Conservation (phyloP, 2,888 invertebrate genomes). For the Pyralis farinalis region DNA sequence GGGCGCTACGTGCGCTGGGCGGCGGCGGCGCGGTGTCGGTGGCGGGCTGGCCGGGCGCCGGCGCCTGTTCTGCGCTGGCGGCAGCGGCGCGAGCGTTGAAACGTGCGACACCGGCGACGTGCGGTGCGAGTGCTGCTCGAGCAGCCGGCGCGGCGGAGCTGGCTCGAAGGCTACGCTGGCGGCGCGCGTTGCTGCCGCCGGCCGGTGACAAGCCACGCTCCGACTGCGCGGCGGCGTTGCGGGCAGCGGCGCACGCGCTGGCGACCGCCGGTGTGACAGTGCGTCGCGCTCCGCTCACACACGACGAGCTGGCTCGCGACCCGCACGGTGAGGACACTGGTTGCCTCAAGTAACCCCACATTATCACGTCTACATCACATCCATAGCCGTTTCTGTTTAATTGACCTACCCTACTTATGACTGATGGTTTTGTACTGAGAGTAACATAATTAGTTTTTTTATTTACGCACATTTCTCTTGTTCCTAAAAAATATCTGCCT, state of each 20-base stretch:
- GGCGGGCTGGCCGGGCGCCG: slow-evolving; percentile 37
- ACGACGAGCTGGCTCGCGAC: slow-evolving; percentile 18
- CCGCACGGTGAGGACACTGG: slow-evolving; percentile 36
- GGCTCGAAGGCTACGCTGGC: slow-evolving; percentile 42
- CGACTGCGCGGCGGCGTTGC: slow-evolving; percentile 34
- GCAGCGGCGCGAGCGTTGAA: slow-evolving; percentile 33
- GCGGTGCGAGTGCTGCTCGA: slow-evolving; percentile 29
- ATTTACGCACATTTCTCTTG: too few species aligned
- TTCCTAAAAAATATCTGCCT: too few species aligned
- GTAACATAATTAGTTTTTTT: too few species aligned
- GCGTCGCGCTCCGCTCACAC: slow-evolving; percentile 20
- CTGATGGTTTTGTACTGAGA: too few species aligned
- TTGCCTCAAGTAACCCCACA: too few species aligned
- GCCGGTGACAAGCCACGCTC: slow-evolving; percentile 23
- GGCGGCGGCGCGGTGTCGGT: slow-evolving; percentile 29
- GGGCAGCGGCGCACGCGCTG: slow-evolving; percentile 29
- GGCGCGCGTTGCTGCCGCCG: slow-evolving; percentile 35
- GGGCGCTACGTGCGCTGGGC: slow-evolving; percentile 36
- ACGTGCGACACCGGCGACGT: slow-evolving; percentile 24
- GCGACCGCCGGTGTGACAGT: slow-evolving; percentile 33
- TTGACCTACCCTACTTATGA: too few species aligned
- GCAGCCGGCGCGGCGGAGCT: slow-evolving; percentile 34
- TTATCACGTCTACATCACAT: too few species aligned
- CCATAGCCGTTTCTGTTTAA: too few species aligned
- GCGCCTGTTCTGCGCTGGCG: slow-evolving; percentile 32